Evolutionary conservation across 2,888 invertebrate species (phyloP), one percentile per base, ranked within the genome.

Genomic region (Agrotis exclamationis): DNA sequence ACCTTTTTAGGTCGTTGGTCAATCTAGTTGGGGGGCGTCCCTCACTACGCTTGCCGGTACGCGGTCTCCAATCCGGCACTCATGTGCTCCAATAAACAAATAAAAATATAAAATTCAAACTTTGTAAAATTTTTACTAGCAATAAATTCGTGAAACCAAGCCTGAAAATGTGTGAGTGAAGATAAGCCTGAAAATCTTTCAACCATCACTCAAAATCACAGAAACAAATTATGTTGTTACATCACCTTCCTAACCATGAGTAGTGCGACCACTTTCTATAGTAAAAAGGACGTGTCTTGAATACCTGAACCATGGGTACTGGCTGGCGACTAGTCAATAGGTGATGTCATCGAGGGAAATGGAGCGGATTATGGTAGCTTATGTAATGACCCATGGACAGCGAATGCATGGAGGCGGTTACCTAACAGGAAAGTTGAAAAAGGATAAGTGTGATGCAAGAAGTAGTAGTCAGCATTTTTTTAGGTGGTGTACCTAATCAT

Each of bases 201-300:
- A 24, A n/a, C 5, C 20, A 13, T 48, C 14, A 24, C 0, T 24
- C 2, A 14, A 48, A 47, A 48, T 48, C 28, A 48, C 16, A 62
- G n/a, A 69, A 2, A 65, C 22, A 54, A 63, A 54, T 24, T 24
- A 28, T 28, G 47, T 11, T n/a, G n/a, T 82, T 80, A 78, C 65
- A 68, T 75, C 67, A 62, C 63, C 60, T 57, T 57, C 73, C 53
- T 74, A 74, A 65, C 76, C 70, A 54, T 66, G 63, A 70, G 47
- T 69, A 57, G 57, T 63, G 54, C 28, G 50, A 74, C 78, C 80
- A 82, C 89, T 89, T 89, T 89, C 89, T 88, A 87, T 86, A 86
- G 87, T 86, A 86, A 80, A 86, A 84, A 83, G 85, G 85, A 88
- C 83, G 83, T 86, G 85, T 6, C 24, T 18, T 28, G 84, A 74